These are phyloP conservation scores for Dasysyrphus tricinctus DNA, from an alignment of 2,888 invertebrate genomes.

Conservation along the genomic window DNA sequence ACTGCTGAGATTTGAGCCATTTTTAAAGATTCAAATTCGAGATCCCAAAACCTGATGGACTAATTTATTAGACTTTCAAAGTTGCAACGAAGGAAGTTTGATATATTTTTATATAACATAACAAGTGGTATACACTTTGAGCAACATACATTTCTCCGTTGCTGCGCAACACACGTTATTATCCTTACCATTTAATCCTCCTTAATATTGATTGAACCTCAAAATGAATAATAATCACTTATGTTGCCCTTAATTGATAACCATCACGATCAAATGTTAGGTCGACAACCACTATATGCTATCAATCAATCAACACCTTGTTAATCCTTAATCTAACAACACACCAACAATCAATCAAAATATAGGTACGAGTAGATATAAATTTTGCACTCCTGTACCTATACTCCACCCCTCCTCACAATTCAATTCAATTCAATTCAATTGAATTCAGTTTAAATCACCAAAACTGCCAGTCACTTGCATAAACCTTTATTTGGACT, in stretches of 20 bases:
- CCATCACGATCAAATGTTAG: slow-evolving; percentile 34
- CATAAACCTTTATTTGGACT: slow-evolving; percentile 43
- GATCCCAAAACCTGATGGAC: background rate
- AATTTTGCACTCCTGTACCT: background rate
- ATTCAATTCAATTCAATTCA: slow-evolving; percentile 40
- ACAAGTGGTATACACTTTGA: background rate
- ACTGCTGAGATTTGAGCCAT: no score
- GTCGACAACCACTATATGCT: slow-evolving; percentile 33
- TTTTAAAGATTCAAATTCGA: no score
- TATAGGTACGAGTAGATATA: slow-evolving; percentile 13
- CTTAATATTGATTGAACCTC: slow-evolving; percentile 44
- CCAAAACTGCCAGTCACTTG: slow-evolving; percentile 67
- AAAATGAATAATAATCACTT: slow-evolving; percentile 28
- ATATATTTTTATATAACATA: no score
- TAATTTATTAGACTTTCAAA: no score
- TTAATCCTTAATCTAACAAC: slow-evolving; percentile 60
- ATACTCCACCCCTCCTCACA: background rate
- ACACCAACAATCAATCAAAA: slow-evolving; percentile 38
- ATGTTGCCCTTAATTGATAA: slow-evolving; percentile 64
- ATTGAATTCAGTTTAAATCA: slow-evolving; percentile 47
- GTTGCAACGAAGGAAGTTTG: no score
- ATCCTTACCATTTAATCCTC: slow-evolving; percentile 37
- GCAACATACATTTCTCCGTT: background rate
- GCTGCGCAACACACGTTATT: background rate
- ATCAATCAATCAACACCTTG: slow-evolving; percentile 74